Evolutionary conservation across 1,140 invertebrate species (phyloP).

Genomic region (Stegodyphus dumicola): DNA sequence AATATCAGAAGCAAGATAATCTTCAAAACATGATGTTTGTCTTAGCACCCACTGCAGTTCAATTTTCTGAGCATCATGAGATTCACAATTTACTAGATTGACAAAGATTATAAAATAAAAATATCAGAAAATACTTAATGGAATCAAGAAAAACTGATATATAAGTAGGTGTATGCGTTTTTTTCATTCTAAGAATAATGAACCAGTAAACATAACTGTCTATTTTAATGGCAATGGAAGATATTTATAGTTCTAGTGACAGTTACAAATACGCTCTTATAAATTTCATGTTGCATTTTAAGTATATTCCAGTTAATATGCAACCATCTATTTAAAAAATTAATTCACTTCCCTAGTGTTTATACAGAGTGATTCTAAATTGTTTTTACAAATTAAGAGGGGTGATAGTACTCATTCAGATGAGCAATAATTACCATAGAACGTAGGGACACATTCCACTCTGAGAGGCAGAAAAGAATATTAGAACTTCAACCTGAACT

Average conservation of each 20-base stretch:
- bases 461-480: no score
- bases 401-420: no score
- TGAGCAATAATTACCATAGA: no score
- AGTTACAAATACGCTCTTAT: no score
- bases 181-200: neutral
- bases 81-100: slow-evolving; percentile 61
- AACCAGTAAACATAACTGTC: neutral
- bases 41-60: slow-evolving; percentile 66
- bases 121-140: neutral
- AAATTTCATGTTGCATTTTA: neutral
- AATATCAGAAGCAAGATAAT: slow-evolving; percentile 66
- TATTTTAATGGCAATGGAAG: neutral
- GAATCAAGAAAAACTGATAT: neutral
- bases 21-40: slow-evolving; percentile 68
- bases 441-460: no score
- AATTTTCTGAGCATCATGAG: slow-evolving; percentile 50
- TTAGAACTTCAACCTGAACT: no score
- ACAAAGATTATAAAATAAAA: neutral
- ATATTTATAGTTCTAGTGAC: neutral
- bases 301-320: neutral
- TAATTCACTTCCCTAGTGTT: no score
- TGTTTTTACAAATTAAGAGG: no score
- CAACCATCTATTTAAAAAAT: no score
- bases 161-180: neutral
- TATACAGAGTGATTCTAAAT: no score